Percentiles rank a stretch among this genome's conserved stretches.
These are phyloP conservation scores for Erpornis zantholeuca DNA, from an alignment of 2,113 vertebrate genomes.

Conservation along the genomic window DNA sequence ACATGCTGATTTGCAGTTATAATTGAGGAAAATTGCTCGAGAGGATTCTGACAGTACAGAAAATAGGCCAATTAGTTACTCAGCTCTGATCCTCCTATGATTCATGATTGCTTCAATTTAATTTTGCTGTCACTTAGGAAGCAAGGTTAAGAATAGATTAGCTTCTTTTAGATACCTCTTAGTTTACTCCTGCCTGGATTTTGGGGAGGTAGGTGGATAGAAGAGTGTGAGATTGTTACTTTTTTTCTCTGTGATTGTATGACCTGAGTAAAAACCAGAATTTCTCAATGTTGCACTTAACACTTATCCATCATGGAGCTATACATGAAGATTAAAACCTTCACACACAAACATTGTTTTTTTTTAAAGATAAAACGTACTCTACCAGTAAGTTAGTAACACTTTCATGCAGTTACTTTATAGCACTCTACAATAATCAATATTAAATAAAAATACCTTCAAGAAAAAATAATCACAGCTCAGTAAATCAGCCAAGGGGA, in stretches of 20 bases:
- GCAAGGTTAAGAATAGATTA: slow-evolving; percentile 75
- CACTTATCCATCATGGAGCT: not conserved
- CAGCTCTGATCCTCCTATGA: slow-evolving; percentile 70
- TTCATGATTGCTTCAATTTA: slow-evolving; percentile 78
- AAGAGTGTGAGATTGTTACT: not conserved
- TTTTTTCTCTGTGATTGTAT: not conserved
- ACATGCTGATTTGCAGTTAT: slow-evolving; percentile 76
- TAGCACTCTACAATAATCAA: slow-evolving; percentile 5
- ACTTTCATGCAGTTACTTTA: not conserved
- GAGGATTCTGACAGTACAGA: slow-evolving; percentile 77
- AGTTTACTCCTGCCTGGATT: slow-evolving; percentile 7
- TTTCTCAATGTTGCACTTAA: slow-evolving; percentile 25
- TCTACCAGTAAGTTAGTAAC: not conserved
- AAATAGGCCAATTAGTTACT: slow-evolving; percentile 83
- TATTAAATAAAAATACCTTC: slow-evolving; percentile 19
- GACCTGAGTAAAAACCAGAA: not conserved
- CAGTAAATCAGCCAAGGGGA: not conserved
- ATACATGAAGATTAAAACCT: slow-evolving; percentile 41
- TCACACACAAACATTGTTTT: not conserved
- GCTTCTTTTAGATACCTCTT: slow-evolving; percentile 62
- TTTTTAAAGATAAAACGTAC: not conserved
- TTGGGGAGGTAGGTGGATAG: not conserved
- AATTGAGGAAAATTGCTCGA: slow-evolving; percentile 82
- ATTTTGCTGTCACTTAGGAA: slow-evolving; percentile 74
- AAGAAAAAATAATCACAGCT: not conserved